Evolutionary conservation across 2,888 invertebrate genomes (phyloP).

Genomic region (Protodeltote pygarga): DNA sequence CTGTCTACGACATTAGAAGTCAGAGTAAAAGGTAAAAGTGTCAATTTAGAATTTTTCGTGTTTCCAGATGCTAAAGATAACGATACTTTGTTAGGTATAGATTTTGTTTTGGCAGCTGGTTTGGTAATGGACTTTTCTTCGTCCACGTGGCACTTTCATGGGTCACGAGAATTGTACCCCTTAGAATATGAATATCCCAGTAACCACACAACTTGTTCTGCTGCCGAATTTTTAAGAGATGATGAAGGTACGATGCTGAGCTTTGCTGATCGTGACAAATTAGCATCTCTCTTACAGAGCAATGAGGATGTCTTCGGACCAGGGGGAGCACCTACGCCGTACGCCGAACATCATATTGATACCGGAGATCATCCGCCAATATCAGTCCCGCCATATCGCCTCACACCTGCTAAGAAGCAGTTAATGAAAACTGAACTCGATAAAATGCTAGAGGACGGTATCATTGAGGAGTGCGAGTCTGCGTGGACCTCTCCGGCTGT

Average conservation of each 20-base stretch:
- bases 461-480: constrained; percentile 64
- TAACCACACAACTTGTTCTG: background rate
- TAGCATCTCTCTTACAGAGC: background rate
- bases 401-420: constrained; percentile 15
- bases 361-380: constrained; percentile 42
- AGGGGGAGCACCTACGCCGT: too few species aligned
- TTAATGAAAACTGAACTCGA: constrained; percentile 44
- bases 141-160: background rate
- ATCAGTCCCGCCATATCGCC: constrained; percentile 19
- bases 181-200: background rate
- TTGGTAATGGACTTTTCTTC: background rate
- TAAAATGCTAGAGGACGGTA: constrained; percentile 51
- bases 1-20: background rate
- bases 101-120: constrained; percentile 1
- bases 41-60: background rate
- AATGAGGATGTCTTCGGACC: background rate
- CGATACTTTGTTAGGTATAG: background rate
- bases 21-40: too few species aligned
- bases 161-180: background rate
- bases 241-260: background rate
- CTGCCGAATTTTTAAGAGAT: background rate
- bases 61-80: constrained; percentile 1
- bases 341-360: background rate
- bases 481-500: constrained; percentile 62
- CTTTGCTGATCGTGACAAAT: background rate